Evolutionary conservation across 2,797 vertebrate genomes (phyloP), one percentile per base, ranked within the genome.

Genomic region (Lagodon rhomboides): DNA sequence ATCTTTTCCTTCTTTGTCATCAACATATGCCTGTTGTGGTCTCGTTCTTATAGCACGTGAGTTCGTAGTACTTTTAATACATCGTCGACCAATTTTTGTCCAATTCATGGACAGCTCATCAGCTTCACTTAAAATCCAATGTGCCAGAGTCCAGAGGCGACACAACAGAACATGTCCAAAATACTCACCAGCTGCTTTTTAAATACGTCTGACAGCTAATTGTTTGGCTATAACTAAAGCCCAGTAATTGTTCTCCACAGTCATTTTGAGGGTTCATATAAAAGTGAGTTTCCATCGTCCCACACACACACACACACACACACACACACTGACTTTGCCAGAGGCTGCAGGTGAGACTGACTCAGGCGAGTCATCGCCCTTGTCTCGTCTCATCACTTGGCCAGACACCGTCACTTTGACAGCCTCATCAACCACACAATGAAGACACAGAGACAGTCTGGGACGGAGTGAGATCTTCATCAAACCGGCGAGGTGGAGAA

Each of bases 381-480:
- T 78, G 85, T 89, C 85, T 86, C 62, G 25, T 90, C 75, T 63
- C 80, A 87, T 90, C 84, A 77, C 64, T 77, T 70, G 77, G 61
- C 75, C 70, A 77, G 86, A 90, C 78, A 44, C 61, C 55, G 75
- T 75, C 51, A 83, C 78, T 82, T 53, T 91, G 85, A 88, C 91
- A 87, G 80, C 80, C 77, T 85, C 91, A 84, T 90, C 84, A 82
- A 63, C 12, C 84, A 68, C 75, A 75, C 75, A 68, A 69, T 88
- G 79, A 79, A 83, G 75, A 82, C 27, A 58, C 70, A 70, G 25
- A 63, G 47, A 27, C 75, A 11, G 66, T 61, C 55, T 51, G 54
- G 12, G 70, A 79, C 22, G 82, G 60, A 59, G 41, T 22, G 77
- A 85, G 61, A 43, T 63, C 84, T 78, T 66, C 60, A 60, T 84